These are phyloP conservation scores for Tridacna gigas DNA, from an alignment of 2,888 invertebrate species.

Conservation along the genomic window DNA sequence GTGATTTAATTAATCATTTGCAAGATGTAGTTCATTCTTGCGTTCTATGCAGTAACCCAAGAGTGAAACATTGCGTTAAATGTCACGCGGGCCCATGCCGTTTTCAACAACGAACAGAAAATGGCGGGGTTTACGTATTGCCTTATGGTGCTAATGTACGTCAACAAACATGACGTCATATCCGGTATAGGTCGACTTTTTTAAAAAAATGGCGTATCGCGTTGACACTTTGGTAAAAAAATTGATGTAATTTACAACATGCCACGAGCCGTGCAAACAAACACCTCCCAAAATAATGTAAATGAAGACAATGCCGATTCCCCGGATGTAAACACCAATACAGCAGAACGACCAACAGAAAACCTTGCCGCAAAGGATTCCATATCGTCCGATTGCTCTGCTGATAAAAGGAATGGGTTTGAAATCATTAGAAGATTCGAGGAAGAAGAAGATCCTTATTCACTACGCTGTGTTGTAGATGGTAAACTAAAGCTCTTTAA, in stretches of 20 bases:
- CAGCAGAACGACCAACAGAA: not conserved
- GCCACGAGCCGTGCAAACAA: conserved; percentile 7
- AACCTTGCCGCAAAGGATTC: not conserved
- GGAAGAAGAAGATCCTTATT: conserved; percentile 44
- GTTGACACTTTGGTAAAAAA: not conserved
- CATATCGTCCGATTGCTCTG: not conserved
- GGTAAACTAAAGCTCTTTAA: conserved; percentile 53
- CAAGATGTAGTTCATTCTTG: too few relatives aligned
- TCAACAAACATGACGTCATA: not conserved
- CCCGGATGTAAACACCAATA: not conserved
- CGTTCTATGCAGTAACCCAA: too few relatives aligned
- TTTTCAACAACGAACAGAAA: not conserved
- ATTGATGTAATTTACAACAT: not conserved
- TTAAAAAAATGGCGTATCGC: not conserved
- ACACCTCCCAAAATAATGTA: not conserved
- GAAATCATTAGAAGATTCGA: not conserved
- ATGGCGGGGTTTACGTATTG: not conserved
- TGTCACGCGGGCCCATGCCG: not conserved
- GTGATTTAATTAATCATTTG: too few relatives aligned
- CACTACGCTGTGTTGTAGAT: conserved; percentile 38
- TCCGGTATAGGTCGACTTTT: not conserved
- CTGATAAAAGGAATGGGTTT: not conserved
- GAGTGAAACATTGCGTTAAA: not conserved
- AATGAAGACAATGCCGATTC: conserved; percentile 6
- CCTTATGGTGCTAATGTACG: not conserved